Conservation (phyloP, 2,888 invertebrate species). For the Anarsia innoxiella region DNA sequence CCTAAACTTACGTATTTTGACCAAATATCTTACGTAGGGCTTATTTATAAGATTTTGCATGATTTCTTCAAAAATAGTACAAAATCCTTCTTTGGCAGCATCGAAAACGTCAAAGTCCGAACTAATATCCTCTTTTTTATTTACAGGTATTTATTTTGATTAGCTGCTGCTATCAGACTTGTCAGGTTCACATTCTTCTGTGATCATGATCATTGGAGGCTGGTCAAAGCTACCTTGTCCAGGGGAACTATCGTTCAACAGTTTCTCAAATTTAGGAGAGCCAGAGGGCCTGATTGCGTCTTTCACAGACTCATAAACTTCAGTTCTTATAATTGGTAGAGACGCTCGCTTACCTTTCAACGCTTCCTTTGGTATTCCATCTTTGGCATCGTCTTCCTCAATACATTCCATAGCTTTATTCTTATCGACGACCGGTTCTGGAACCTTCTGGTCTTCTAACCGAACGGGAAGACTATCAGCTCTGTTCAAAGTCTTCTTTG, state of each 20-base stretch:
- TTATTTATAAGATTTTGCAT: no score
- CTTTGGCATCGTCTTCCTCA: constrained; percentile 46
- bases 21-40: no score
- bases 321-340: constrained; percentile 59
- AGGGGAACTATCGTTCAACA: constrained; percentile 70
- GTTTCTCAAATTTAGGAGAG: constrained; percentile 76
- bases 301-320: constrained; percentile 73
- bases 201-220: constrained; percentile 67
- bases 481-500: constrained; percentile 64
- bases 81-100: constrained; percentile 20
- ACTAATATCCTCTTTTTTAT: constrained; percentile 30
- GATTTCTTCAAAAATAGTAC: constrained; percentile 16
- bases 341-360: constrained; percentile 57
- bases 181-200: constrained; percentile 60
- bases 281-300: constrained; percentile 67
- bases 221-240: constrained; percentile 43
- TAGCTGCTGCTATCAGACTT: constrained; percentile 62
- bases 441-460: constrained; percentile 58
- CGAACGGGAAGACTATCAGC: constrained; percentile 74
- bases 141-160: constrained; percentile 39
- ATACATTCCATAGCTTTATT: constrained; percentile 47
- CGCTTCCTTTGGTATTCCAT: constrained; percentile 33
- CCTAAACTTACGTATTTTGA: no score
- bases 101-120: no score
- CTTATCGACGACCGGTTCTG: constrained; percentile 27